Base-by-base conservation (phyloP, 2,113 vertebrate species). In the Phasianus colchicus region DNA sequence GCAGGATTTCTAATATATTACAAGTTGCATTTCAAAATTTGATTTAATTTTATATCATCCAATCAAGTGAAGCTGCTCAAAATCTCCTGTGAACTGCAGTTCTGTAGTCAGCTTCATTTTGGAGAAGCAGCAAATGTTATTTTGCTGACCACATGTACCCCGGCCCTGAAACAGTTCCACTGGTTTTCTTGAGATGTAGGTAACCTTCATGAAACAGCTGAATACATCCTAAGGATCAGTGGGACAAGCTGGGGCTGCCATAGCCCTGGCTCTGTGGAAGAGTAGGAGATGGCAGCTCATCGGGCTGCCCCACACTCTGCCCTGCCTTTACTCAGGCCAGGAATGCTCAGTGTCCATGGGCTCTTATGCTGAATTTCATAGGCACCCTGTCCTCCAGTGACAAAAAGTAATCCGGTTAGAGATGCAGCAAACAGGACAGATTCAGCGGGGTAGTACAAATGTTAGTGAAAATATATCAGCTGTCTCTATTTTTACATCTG, bases 321-420 rank as follows among this genome's bases (percentile, higher is more conserved):
- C 14, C n/a, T 88, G 42, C 48, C 16, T 36, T n/a, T 27, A 13
- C 47, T 32, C 2, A 0, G 21, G 29, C 10, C 0, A 1, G 7
- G 8, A 21, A 10, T 1, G 1, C 21, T 77, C 5, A 3, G 42
- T 27, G 5, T 7, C 52, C 27, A 47, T 32, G 52, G 6, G 3
- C 18, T 45, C 32, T 48, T 84, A 82, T 32, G 34, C 18, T 29
- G 47, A 47, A 79, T 76, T 82, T 65, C 54, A 19, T 17, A 54
- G 24, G 65, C 4, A 2, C 17, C 11, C 9, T 58, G 58, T 52
- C 45, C n/a, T 42, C 18, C 16, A 20, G 5, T 45, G 67, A 25
- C 13, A 13, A 54, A 69, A 85, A n/a, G 36, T 42, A 36, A n/a
- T 16, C 54, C 30, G 65, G 32, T 2, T 65, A 81, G 63, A 81